Base-by-base conservation (phyloP, 2,797 vertebrate species). In the Chaunax sp. region DNA sequence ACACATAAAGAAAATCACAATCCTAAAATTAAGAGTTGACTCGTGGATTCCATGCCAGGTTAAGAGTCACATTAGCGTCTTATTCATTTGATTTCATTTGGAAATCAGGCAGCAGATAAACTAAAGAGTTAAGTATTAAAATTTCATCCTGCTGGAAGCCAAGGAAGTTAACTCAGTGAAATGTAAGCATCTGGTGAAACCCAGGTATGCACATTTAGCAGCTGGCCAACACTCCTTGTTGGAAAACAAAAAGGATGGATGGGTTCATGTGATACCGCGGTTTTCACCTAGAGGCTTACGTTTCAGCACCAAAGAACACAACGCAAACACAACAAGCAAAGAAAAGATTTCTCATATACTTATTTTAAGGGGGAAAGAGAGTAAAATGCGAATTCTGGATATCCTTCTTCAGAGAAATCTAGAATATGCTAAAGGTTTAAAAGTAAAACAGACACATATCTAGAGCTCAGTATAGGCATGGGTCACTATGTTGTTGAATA, bases 401-500 rank as follows among this genome's bases (percentile, higher is more conserved):
- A 88, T 92, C 89, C 89, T 90, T 92, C 89, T 88, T 89, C 90
- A 92, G 92, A 94, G 92, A 93, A 93, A 92, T 94, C 92, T 90
- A 92, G 91, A 93, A 91, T 91, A 89, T 89, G 86, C 87, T 92
- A 88, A 76, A 92, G 75, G 73, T 90, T 88, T 87, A 55, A 90
- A 92, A 88, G 86, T 86, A 90, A 91, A 94, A 91, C 90, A 92
- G 89, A 90, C 89, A 89, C 83, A 88, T 76, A 88, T 90, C 89
- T 89, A 84, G 78, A 87, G 87, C 92, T 91, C 81, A 90, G 84
- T 90, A 84, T 72, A 88, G 89, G 87, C 89, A 88, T 82, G 88
- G 87, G 59, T 86, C 78, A 83, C 87, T 86, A 84, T 87, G 84
- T 84, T 28, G 90, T 93, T 93, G 92, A 88, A 90, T 85, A 90